phyloP scores from a whole-genome alignment of 1,140 invertebrate genomes.

The Tetramorium alpestre region DNA sequence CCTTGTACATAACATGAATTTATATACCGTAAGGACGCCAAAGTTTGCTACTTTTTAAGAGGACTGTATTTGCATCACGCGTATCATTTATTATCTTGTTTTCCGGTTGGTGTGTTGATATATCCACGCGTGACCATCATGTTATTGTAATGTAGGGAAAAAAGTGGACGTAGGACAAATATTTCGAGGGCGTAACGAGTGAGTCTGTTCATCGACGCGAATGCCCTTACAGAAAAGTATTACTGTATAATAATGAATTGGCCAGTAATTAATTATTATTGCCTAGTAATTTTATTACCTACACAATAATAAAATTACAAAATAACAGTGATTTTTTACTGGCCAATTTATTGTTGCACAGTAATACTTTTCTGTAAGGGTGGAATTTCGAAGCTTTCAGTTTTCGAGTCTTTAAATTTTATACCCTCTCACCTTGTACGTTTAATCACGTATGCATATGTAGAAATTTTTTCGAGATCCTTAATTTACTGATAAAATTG shows the following conservation, averaged over 20 bases:
- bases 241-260: too few relatives aligned
- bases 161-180: conserved; percentile 27
- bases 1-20: conserved; percentile 83
- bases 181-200: conserved; percentile 8
- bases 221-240: background rate
- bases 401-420: background rate
- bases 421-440: background rate
- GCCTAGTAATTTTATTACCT: too few relatives aligned
- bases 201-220: conserved; percentile 20
- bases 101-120: conserved; percentile 19
- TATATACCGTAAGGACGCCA: conserved; percentile 77
- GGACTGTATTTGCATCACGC: conserved; percentile 62
- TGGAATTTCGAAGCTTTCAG: background rate
- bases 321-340: too few relatives aligned
- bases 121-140: conserved; percentile 40
- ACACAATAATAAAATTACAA: too few relatives aligned
- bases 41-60: conserved; percentile 77
- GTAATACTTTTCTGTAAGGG: too few relatives aligned
- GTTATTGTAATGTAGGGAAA: conserved; percentile 24
- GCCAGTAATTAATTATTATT: too few relatives aligned
- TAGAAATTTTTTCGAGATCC: background rate
- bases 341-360: too few relatives aligned
- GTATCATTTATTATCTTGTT: conserved; percentile 70
- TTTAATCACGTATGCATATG: background rate
- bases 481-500: background rate